A percentile compares a stretch with the other conserved stretches of the same genome.
Conservation (phyloP, 2,888 invertebrate species). For the Abrostola tripartita region DNA sequence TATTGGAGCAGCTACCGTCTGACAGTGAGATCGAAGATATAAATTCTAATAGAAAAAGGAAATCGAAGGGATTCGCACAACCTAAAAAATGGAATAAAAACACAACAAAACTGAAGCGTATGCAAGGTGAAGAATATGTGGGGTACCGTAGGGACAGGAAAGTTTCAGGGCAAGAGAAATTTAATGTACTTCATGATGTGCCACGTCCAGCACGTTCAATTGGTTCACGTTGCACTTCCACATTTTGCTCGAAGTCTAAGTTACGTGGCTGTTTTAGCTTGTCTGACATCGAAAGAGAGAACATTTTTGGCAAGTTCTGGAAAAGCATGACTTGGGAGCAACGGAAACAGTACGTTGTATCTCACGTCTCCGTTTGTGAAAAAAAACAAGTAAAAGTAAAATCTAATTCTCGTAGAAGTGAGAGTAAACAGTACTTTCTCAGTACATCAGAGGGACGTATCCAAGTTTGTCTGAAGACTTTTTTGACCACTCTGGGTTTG, state of each 20-base stretch:
- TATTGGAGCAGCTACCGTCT: conserved; percentile 16
- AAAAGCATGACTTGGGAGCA: conserved; percentile 28
- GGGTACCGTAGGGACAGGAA: conserved; percentile 34
- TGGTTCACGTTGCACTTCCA: conserved; percentile 27
- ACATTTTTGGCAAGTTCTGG: conserved; percentile 23
- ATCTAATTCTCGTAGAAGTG: conserved; percentile 21
- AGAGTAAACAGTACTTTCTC: conserved; percentile 30
- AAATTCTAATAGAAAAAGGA: conserved; percentile 37
- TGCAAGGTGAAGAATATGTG: conserved; percentile 36
- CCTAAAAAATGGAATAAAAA: conserved; percentile 26
- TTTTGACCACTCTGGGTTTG: conserved; percentile 47
- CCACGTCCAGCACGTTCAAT: conserved; percentile 36
- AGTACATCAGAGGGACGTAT: conserved; percentile 28
- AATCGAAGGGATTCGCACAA: conserved; percentile 20
- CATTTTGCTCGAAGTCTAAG: conserved; percentile 22
- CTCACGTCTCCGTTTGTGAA: conserved; percentile 26
- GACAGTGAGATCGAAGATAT: conserved; percentile 28
- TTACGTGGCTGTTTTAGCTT: conserved; percentile 24
- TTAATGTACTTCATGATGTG: conserved; percentile 38
- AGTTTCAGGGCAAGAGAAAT: conserved; percentile 34
- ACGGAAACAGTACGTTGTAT: conserved; percentile 28
- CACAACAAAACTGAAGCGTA: conserved; percentile 29
- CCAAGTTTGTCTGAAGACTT: conserved; percentile 42
- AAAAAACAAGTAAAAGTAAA: conserved; percentile 24
- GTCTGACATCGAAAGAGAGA: conserved; percentile 21